These are phyloP conservation scores for Morone chrysops DNA, from an alignment of 2,113 vertebrate species.

Conservation along the genomic window DNA sequence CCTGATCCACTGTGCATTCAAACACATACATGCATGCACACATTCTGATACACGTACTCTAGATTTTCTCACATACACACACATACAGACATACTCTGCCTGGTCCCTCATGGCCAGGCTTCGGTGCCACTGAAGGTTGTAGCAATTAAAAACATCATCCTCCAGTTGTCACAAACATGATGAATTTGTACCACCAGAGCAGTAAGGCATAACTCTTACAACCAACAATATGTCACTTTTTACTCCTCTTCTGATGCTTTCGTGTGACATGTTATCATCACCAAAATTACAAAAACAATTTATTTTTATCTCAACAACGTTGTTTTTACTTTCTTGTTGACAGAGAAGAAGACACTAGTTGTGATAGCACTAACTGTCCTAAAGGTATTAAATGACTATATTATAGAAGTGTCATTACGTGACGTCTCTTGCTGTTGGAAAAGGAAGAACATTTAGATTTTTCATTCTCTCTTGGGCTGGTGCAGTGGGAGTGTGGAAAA, in stretches of 20 bases:
- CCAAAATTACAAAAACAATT: constrained; percentile 25
- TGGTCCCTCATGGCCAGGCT: constrained; percentile 74
- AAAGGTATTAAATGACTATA: constrained; percentile 2
- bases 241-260: constrained; percentile 34
- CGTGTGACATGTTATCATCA: constrained; percentile 41
- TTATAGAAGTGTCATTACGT: background rate
- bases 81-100: constrained; percentile 9
- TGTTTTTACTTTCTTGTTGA: constrained; percentile 39
- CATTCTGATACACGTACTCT: constrained; percentile 30
- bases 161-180: constrained; percentile 81
- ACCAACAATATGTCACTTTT: constrained; percentile 65
- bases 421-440: background rate
- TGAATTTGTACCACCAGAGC: constrained; percentile 79
- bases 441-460: background rate
- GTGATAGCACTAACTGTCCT: background rate
- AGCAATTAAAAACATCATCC: constrained; percentile 83
- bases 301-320: background rate
- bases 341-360: constrained; percentile 2
- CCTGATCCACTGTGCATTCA: constrained; percentile 52
- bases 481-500: background rate
- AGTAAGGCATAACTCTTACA: constrained; percentile 70
- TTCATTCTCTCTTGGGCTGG: background rate
- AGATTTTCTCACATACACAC: constrained; percentile 24
- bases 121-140: constrained; percentile 74
- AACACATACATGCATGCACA: constrained; percentile 32